Evolutionary conservation across 2,888 invertebrate species (phyloP), one percentile per base, ranked within the genome.

Genomic region (Scrobipalpa atriplicella): DNA sequence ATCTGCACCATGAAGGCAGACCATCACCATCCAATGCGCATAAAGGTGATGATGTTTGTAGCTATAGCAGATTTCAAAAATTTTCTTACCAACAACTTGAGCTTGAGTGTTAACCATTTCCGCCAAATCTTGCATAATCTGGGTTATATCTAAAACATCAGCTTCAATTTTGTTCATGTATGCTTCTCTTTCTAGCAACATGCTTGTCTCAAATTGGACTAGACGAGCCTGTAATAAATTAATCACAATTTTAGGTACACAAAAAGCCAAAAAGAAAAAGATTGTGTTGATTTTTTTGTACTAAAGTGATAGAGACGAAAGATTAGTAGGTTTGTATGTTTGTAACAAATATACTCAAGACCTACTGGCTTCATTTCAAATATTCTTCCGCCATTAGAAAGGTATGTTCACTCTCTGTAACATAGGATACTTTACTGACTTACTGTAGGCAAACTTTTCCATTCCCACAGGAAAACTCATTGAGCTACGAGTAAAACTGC

Each of bases 131-230:
- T 95, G 94, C 96, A 97, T 97, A 70, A 97, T 96, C 83, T 96
- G 95, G 84, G 96, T 96, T 7, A 97, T 95, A 84, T 98, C 97
- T 68, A 97, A 85, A 64, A 97, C 95, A 81, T 97, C 96, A 0
- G 95, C 94, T 83, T 98, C 98, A 62, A 98, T 96, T 81, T 95
- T 95, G 75, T 94, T 94, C 71, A 98, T 95, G 80, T 96, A 95
- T 10, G 95, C 95, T 79, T 98, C 97, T 62, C 96, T 94, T 76
- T 98, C 98, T 47, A 96, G 76, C 66, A 97, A 84, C 93, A 98
- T 93, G 70, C 96, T 96, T 69, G 96, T 95, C 81, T 97, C 96
- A 80, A 97, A 97, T 77, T 96, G 95, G 54, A 96, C 86, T 58
- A 94, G 94, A 78, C 95, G 94, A 7, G 92, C 89, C 86, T 93